phyloP scores from a whole-genome alignment of 2,797 vertebrate species.

The Acanthurus lineatus region DNA sequence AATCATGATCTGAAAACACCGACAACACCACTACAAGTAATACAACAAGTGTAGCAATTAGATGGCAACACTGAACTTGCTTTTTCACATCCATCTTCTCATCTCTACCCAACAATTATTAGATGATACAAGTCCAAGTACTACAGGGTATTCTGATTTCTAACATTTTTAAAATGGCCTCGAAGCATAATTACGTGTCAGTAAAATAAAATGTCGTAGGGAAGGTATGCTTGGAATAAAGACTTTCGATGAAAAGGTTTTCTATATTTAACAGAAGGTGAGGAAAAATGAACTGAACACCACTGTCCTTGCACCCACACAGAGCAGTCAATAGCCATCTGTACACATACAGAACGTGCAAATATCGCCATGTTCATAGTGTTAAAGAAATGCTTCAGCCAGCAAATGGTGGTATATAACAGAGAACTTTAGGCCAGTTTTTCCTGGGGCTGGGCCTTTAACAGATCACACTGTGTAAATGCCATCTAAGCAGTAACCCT shows the following conservation, averaged over 20 bases:
- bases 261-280: neutral
- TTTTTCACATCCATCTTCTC: constrained; percentile 6
- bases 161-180: constrained; percentile 24
- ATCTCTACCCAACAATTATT: constrained; percentile 12
- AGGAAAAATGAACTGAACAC: neutral
- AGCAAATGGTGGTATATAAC: neutral
- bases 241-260: neutral
- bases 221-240: constrained; percentile 1
- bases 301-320: neutral
- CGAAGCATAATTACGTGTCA: constrained; percentile 19
- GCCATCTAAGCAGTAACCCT: neutral
- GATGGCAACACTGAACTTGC: constrained; percentile 19
- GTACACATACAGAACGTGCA: neutral
- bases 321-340: neutral
- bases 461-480: neutral
- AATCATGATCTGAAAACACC: neutral
- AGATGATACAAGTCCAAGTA: neutral
- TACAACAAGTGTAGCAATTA: neutral
- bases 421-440: neutral
- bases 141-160: constrained; percentile 18
- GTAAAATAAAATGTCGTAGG: neutral
- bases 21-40: neutral
- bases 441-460: neutral
- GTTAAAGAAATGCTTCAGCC: neutral
- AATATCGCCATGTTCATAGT: neutral